Base-by-base conservation (phyloP, 1,140 invertebrate genomes). In the Dendrolimus punctatus region DNA sequence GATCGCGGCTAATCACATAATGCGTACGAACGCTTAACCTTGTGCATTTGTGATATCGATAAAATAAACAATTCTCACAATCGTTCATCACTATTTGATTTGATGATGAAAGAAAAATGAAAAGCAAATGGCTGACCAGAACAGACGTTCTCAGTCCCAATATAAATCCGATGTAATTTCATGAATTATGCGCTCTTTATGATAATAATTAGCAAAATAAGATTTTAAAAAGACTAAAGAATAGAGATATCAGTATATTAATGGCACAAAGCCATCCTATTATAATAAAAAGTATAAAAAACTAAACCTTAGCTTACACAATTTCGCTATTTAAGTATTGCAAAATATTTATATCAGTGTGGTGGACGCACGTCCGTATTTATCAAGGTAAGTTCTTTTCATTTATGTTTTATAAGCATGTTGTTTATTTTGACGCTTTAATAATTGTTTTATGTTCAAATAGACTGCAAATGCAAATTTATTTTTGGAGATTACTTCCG, bases 51-150 rank as follows among this genome's bases (percentile, higher is more conserved):
- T 23, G 23, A 23, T 23, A 23, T 23, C 23, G 23, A 23, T 23
- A 23, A 23, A 23, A 23, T 1, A 3, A 23, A 23, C 23, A 23
- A 23, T 23, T 8, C 23, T 5, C 6, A 6, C 6, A 45, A 6
- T 45, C 5, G 43, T 10, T 10, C 8, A 39, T 38, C 5, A 53
- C 62, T 59, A 36, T 62, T 60, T 62, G 62, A 64, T 40, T 41
- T 39, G 62, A 73, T 73, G 64, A 75, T 72, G 66, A 69, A 66
- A 66, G 70, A 66, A 64, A 80, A 62, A 62, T 62, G 60, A 62
- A 77, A 85, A 82, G 82, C 80, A 85, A 85, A 85, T 85, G 82
- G 82, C 82, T 71, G 81, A 79, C 75, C 73, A 71, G 76, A 80
- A 76, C 73, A 74, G 73, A 74, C 80, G 73, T 75, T 76, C 68